Evolutionary conservation across 2,113 vertebrate species (phyloP), one percentile per base, ranked within the genome.

Genomic region (Entelurus aequoreus): DNA sequence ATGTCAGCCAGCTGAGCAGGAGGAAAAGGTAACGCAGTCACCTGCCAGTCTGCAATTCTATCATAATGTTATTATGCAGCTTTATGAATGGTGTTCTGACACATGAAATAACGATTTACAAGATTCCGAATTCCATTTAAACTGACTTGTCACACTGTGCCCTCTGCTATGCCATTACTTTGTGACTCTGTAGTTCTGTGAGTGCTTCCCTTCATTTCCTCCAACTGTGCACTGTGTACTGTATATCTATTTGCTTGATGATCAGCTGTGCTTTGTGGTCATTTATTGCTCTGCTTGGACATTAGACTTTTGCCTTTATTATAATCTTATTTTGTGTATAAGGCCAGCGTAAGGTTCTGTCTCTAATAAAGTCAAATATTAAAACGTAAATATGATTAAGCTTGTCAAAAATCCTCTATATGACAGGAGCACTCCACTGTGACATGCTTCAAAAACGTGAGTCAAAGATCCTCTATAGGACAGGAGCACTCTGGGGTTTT

Each of bases 1-100:
- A 64, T 71, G 61, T 57, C 87, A 87, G 49, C 93, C 92, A 48
- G 87, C 87, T 3, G 94, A 95, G 72, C 91, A 90, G 0, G 92
- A 96, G 76, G 94, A 95, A 78, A 94, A 95, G 93, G 94, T 96
- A 94, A 73, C 68, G 3, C 42, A 44, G 8, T 44, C 42, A 44
- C 42, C 42, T 44, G 42, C 11, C 8, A 46, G 12, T 46, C 42
- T 46, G 10, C 42, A 9, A 12, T 46, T 11, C 11, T 46, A 12
- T 46, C 5, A 11, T 12, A 4, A 46, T 12, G 42, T 28, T 35
- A 21, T n/a, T 11, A 6, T 8, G 42, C 14, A 36, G 14, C 13
- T 37, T 37, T 15, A 28, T 5, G 10, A 35, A 21, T 57, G 1
- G 55, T 59, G 21, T 69, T 46, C 48, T 36, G 10, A 28, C 9